phyloP scores from a whole-genome alignment of 2,888 invertebrate species.

The Drosophila neotestacea region DNA sequence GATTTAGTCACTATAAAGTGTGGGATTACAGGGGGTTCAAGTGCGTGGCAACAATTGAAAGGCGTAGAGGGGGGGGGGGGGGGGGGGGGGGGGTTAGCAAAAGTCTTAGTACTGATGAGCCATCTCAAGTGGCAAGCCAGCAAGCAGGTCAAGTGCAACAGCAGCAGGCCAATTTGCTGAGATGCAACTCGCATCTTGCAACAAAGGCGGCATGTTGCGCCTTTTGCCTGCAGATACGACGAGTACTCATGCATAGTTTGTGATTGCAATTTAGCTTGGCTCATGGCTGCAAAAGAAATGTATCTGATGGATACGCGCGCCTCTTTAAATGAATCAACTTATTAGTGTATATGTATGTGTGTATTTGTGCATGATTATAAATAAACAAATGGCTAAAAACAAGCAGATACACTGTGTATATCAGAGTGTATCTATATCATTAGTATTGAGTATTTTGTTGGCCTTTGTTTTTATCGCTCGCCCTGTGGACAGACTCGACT shows the following conservation, averaged over 20 bases:
- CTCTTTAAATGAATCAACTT: conserved; percentile 12
- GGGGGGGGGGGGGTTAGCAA: not conserved
- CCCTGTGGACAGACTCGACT: not conserved
- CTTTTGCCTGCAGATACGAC: conserved; percentile 23
- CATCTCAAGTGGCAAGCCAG: conserved; percentile 56
- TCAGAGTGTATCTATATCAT: not conserved
- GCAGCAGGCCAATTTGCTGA: conserved; percentile 62
- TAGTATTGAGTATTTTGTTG: conserved; percentile 7
- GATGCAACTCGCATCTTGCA: conserved; percentile 7
- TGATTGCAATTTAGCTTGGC: conserved; percentile 26
- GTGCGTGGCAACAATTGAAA: conserved; percentile 60
- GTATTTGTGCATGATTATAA: conserved; percentile 43
- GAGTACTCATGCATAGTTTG: conserved; percentile 18
- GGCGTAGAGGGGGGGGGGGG: conserved; percentile 6
- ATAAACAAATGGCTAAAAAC: conserved; percentile 32
- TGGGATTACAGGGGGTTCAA: conserved; percentile 20
- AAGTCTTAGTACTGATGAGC: conserved; percentile 61
- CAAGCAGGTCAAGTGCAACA: conserved; percentile 71
- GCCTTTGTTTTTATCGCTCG: conserved; percentile 35
- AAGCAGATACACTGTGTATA: conserved; percentile 5
- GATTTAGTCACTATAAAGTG: conserved; percentile 23
- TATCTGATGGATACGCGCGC: conserved; percentile 42
- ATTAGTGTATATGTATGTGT: not conserved
- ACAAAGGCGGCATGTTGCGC: conserved; percentile 27
- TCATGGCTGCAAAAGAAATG: conserved; percentile 30